Conservation (phyloP, 2,888 invertebrate species). For the Plusia festucae region DNA sequence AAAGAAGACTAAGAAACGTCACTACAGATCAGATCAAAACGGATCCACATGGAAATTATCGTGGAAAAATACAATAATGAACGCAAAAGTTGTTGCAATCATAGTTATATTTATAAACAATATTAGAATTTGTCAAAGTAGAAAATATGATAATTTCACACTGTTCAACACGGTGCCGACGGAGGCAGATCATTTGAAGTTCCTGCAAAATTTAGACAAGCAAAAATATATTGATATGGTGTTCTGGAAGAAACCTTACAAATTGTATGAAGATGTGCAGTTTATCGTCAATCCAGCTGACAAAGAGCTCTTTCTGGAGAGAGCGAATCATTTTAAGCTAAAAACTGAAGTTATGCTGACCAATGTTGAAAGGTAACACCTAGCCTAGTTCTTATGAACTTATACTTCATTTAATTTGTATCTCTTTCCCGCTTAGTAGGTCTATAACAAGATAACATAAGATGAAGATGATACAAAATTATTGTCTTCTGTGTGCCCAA, state of each 20-base stretch:
- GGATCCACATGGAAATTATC: constrained; percentile 30
- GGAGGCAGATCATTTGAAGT: constrained; percentile 70
- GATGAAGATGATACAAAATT: no score
- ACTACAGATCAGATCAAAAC: constrained; percentile 9
- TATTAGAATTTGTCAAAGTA: constrained; percentile 62
- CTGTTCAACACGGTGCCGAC: constrained; percentile 65
- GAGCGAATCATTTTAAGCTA: constrained; percentile 69
- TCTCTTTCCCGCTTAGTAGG: no score
- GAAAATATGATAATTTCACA: constrained; percentile 67
- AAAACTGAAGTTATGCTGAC: constrained; percentile 51
- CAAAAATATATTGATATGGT: constrained; percentile 72
- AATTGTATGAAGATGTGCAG: constrained; percentile 70
- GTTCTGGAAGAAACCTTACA: constrained; percentile 75
- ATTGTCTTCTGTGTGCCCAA: no score
- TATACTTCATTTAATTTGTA: no score
- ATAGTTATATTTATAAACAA: constrained; percentile 64
- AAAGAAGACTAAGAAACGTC: constrained; percentile 26
- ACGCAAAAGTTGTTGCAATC: constrained; percentile 58
- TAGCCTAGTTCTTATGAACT: no score
- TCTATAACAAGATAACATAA: no score
- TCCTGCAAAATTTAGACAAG: constrained; percentile 70
- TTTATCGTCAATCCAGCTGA: constrained; percentile 71
- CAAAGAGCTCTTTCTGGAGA: constrained; percentile 66
- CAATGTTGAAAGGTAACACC: constrained; percentile 72
- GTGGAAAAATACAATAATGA: constrained; percentile 62